phyloP scores from a whole-genome alignment of 2,797 vertebrate genomes.

The Petrocephalus schoutedeni region DNA sequence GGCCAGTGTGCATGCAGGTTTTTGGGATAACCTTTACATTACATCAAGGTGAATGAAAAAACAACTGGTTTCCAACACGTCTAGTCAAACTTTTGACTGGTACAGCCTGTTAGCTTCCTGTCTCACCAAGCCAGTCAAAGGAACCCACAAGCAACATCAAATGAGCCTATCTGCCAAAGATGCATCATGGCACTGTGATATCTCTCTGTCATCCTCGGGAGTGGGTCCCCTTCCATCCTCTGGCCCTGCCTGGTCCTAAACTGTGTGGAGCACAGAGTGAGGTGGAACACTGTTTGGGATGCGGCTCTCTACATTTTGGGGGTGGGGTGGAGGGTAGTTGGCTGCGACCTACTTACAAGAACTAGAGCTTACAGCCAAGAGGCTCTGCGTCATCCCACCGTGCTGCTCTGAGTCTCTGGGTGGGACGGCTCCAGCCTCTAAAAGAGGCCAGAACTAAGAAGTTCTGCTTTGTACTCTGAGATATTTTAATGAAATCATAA shows the following conservation, averaged over 20 bases:
- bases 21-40: no score
- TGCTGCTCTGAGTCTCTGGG: neutral
- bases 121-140: neutral
- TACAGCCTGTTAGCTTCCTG: neutral
- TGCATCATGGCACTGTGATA: neutral
- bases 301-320: neutral
- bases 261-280: neutral
- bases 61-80: neutral
- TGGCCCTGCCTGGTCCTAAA: neutral
- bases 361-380: constrained; percentile 8
- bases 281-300: neutral
- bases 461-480: constrained; percentile 6
- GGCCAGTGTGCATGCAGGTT: no score
- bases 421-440: neutral
- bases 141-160: neutral
- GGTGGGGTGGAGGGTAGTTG: neutral
- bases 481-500: neutral
- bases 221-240: neutral
- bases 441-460: neutral
- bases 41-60: no score
- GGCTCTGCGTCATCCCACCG: neutral
- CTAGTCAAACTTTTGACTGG: neutral
- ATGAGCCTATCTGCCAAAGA: neutral
- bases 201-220: neutral
- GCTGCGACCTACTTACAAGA: neutral